phyloP scores from a whole-genome alignment of 2,797 vertebrate genomes.

The Xenops minutus region DNA sequence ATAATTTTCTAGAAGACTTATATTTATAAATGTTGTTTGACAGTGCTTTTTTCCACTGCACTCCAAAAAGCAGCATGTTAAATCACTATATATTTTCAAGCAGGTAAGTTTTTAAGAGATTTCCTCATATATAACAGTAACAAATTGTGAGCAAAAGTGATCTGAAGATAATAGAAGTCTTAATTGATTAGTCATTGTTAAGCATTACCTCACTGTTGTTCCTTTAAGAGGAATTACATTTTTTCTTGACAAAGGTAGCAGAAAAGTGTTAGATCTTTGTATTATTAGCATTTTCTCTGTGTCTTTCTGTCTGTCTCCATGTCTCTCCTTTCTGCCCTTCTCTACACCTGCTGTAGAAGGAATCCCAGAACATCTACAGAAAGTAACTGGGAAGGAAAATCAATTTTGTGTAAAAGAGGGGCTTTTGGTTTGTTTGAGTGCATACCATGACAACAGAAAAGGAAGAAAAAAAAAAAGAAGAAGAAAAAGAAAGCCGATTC shows the following conservation, averaged over 20 bases:
- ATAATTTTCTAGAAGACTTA: not conserved
- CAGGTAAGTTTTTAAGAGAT: not conserved
- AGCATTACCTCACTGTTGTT: not conserved
- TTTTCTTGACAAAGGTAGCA: not conserved
- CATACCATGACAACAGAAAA: not conserved
- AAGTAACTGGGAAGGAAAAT: not conserved
- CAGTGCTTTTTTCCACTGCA: not conserved
- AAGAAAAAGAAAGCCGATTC: not conserved
- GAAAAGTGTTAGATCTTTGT: not conserved
- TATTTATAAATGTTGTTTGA: not conserved
- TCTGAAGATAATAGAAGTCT: not conserved
- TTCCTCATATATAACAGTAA: not conserved
- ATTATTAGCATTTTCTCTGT: not conserved
- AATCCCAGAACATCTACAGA: not conserved
- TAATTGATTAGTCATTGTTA: not conserved
- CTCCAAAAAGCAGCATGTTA: not conserved
- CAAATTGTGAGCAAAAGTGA: not conserved
- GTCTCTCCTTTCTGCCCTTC: accelerated
- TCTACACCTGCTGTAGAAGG: not conserved
- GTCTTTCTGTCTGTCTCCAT: not conserved
- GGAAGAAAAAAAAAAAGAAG: not conserved
- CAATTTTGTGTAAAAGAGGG: not conserved
- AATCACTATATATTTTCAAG: not conserved
- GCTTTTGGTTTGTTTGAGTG: not conserved
- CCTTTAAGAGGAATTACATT: not conserved